Conservation (phyloP, 92 coral and sea anemone genomes). For the Parazoanthus atlanticus region DNA sequence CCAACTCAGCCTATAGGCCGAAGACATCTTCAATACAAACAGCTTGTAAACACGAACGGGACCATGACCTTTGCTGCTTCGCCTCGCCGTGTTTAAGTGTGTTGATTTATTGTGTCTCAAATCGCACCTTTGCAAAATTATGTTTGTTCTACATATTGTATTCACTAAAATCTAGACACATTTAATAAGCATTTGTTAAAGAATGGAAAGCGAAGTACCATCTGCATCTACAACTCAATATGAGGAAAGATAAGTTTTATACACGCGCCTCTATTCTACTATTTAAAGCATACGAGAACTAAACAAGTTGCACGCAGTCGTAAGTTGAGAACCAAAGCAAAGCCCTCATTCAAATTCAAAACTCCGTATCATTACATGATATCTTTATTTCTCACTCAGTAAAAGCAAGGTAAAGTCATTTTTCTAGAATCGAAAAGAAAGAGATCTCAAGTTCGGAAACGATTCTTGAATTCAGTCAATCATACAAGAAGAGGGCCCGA, state of each 20-base stretch:
- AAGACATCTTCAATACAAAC: conserved; percentile 3
- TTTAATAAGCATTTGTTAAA: conserved; percentile 43
- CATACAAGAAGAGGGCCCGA: not conserved
- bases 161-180: not conserved
- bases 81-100: not conserved
- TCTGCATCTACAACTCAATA: not conserved
- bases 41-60: not conserved
- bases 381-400: not conserved
- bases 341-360: not conserved
- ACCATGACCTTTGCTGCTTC: conserved; percentile 26
- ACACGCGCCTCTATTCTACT: not conserved
- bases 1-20: not conserved
- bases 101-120: conserved; percentile 35
- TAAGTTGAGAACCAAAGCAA: not conserved
- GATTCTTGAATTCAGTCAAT: not conserved
- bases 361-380: not conserved
- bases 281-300: not conserved
- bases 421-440: not conserved
- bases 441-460: not conserved
- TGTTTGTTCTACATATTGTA: conserved; percentile 28
- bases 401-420: not conserved
- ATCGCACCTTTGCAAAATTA: conserved; percentile 36
- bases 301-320: not conserved
- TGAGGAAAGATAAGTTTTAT: conserved; percentile 5
- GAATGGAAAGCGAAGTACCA: conserved; percentile 1